Evolutionary conservation across 2,888 invertebrate genomes (phyloP).

Genomic region (Drosophila birchii): DNA sequence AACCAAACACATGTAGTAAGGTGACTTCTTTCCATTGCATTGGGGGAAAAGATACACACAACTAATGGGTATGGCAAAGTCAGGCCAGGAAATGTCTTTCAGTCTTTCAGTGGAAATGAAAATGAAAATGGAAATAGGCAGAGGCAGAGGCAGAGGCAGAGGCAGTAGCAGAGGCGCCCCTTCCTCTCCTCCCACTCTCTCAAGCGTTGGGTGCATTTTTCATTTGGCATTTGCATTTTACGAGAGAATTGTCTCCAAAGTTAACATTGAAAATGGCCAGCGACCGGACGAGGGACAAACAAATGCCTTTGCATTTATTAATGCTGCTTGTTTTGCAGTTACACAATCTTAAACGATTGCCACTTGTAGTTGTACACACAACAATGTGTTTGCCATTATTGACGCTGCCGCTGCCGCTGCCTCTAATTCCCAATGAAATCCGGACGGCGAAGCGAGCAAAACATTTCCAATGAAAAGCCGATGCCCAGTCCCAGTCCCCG

Average conservation of each 20-base stretch:
- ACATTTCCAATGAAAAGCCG: constrained; percentile 77
- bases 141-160: background rate
- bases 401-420: background rate
- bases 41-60: background rate
- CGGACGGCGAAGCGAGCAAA: constrained; percentile 48
- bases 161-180: background rate
- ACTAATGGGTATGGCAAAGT: constrained; percentile 12
- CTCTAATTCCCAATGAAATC: constrained; percentile 11
- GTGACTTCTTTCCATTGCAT: background rate
- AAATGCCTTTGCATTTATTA: constrained; percentile 70
- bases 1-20: constrained; percentile 1
- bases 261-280: constrained; percentile 79
- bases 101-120: constrained; percentile 73
- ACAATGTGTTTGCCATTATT: constrained; percentile 16
- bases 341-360: constrained; percentile 71
- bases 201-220: constrained; percentile 55
- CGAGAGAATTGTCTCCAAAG: constrained; percentile 56
- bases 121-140: constrained; percentile 70
- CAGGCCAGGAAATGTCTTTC: constrained; percentile 75
- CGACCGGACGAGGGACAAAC: constrained; percentile 13
- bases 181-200: background rate
- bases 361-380: constrained; percentile 5
- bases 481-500: constrained; percentile 3
- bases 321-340: constrained; percentile 66
- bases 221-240: constrained; percentile 55